Base-by-base conservation (phyloP, 2,888 invertebrate species). In the Arge pagana region DNA sequence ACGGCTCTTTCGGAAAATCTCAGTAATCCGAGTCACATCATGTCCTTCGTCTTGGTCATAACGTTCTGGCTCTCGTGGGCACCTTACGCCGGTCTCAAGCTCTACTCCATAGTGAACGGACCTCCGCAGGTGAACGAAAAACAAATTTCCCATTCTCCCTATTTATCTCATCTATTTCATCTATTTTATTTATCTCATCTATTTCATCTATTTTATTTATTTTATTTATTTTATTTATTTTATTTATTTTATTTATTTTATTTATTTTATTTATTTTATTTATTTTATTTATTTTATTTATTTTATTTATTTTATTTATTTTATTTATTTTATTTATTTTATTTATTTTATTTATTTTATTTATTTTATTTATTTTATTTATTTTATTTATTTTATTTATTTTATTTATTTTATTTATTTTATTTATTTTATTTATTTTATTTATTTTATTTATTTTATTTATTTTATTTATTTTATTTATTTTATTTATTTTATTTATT, bases 51-150 rank as follows among this genome's bases (percentile, higher is more conserved):
- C 64, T 85, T 97, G 68, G 90, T 96, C 62, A 81, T 91, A 65
- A 83, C 90, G 52, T 98, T 96, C 80, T 90, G 93, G 87, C 79
- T 94, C 58, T 93, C 95, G 65, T 98, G 97, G 97, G 83, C 90
- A 59, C 97, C 97, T 18, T 95, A 91, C 80, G 89, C 94, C 59
- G 83, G 85, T 52, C 83, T 96, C 60, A 85, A 88, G 62, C 80
- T 92, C 56, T 93, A 92, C 79, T 91, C 74, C 49, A 66, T 68
- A 51, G 59, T 75, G 60, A 72, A 74, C 58, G 76, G 76, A 57
- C 71, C 74, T 11, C 74, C 75, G 15, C 70, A 76, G 73, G 76
- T 76, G 60, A 55, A n/a, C n/a, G n/a, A n/a, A n/a, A n/a, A n/a
- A n/a, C n/a, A n/a, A n/a, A n/a, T n/a, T n/a, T n/a, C n/a, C n/a